Conservation (phyloP, 2,888 invertebrate genomes). For the Furcula furcula region DNA sequence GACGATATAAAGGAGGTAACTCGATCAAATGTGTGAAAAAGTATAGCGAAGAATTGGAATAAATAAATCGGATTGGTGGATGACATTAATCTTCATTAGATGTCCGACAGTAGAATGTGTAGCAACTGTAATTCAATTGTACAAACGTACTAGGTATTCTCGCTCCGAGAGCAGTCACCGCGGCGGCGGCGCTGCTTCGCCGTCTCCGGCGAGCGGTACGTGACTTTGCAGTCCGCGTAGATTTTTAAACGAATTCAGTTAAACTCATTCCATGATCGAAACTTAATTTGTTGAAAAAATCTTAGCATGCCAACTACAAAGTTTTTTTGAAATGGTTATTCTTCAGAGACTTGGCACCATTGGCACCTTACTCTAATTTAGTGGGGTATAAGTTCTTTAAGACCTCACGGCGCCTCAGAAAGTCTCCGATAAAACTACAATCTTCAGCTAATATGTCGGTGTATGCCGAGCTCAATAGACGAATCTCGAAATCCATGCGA, state of each 20-base stretch:
- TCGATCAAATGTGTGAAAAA: neutral
- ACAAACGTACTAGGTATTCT: neutral
- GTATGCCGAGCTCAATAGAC: too few species aligned
- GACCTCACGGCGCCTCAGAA: too few species aligned
- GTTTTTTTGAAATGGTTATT: too few species aligned
- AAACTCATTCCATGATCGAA: neutral
- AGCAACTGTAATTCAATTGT: slow-evolving; percentile 1
- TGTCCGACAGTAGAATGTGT: neutral
- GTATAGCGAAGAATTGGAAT: neutral
- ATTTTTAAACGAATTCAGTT: neutral
- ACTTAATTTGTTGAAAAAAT: neutral
- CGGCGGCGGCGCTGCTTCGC: neutral
- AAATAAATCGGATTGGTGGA: neutral
- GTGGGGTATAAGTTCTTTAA: too few species aligned
- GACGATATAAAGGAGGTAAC: neutral
- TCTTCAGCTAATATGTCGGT: too few species aligned
- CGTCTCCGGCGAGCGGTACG: slow-evolving; percentile 3
- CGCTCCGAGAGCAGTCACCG: neutral
- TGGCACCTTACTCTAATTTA: too few species aligned
- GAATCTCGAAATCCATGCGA: too few species aligned
- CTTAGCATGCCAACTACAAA: too few species aligned
- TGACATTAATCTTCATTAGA: neutral
- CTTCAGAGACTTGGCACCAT: too few species aligned
- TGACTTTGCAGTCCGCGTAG: slow-evolving; percentile 3
- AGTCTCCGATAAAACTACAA: too few species aligned